phyloP scores from a whole-genome alignment of 2,113 vertebrate species.

The Mustela lutreola region DNA sequence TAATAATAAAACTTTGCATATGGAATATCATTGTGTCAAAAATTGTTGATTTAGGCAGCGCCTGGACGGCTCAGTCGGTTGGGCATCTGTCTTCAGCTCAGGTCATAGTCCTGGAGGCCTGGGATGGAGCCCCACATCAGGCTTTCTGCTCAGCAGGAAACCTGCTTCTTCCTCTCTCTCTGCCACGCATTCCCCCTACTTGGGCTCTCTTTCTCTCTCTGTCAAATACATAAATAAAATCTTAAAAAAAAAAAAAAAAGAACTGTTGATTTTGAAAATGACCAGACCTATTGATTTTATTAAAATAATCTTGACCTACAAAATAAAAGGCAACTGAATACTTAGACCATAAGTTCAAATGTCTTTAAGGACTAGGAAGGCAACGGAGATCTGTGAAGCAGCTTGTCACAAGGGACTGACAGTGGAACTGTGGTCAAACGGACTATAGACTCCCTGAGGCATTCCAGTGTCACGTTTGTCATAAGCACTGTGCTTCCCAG shows the following conservation, averaged over 20 bases:
- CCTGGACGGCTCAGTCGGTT: too few species aligned
- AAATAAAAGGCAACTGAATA: background rate
- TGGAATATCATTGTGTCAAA: background rate
- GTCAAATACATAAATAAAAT: too few species aligned
- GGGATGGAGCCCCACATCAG: too few species aligned
- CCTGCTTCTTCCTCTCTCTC: too few species aligned
- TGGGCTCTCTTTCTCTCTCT: too few species aligned
- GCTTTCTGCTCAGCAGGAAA: too few species aligned
- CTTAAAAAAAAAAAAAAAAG: background rate
- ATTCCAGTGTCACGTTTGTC: background rate
- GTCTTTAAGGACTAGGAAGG: background rate
- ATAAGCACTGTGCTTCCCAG: background rate
- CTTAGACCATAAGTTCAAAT: background rate
- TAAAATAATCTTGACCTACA: conserved; percentile 45
- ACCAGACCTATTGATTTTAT: background rate
- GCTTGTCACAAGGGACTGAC: background rate
- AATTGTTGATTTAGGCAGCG: background rate
- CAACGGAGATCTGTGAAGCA: background rate
- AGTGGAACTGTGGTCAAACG: background rate
- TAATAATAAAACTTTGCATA: background rate
- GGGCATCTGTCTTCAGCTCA: too few species aligned
- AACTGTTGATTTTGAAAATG: background rate
- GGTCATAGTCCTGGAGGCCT: too few species aligned
- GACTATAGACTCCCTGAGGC: background rate
- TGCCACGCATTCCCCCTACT: too few species aligned